A percentile compares a stretch with the other conserved stretches of the same genome.
Evolutionary conservation across 2,113 vertebrate genomes (phyloP).

Genomic region (Fulica atra): DNA sequence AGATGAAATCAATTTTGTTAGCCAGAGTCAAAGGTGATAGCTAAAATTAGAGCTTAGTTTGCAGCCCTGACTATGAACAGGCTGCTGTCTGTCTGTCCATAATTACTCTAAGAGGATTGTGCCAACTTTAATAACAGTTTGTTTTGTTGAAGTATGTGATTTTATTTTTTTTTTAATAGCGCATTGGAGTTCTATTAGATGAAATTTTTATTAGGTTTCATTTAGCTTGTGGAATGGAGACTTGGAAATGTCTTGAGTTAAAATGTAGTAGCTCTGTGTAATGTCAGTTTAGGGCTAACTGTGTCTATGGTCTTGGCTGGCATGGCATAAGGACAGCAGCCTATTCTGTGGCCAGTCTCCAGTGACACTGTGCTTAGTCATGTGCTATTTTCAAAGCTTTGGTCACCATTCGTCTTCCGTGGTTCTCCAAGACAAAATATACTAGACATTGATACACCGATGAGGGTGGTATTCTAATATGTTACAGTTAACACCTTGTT

Average conservation of each 20-base stretch:
- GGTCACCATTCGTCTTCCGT: neutral
- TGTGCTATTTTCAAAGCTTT: neutral
- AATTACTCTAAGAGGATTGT: neutral
- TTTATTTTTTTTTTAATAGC: neutral
- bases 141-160: neutral
- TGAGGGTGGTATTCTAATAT: neutral
- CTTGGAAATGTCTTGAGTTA: neutral
- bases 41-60: slow-evolving; percentile 28
- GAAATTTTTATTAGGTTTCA: neutral
- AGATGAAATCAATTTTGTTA: slow-evolving; percentile 27
- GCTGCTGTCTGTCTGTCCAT: neutral
- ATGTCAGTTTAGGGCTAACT: neutral
- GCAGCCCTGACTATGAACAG: neutral
- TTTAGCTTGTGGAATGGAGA: neutral
- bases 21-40: neutral
- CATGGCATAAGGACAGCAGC: fast-evolving
- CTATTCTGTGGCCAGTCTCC: neutral
- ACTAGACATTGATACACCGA: neutral
- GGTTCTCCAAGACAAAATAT: neutral
- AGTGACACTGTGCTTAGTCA: neutral
- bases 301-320: neutral
- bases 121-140: slow-evolving; percentile 9
- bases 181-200: neutral
- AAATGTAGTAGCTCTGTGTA: neutral
- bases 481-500: neutral